These are phyloP conservation scores for Siniperca knerii DNA, from an alignment of 2,113 vertebrate genomes.

Conservation along the genomic window DNA sequence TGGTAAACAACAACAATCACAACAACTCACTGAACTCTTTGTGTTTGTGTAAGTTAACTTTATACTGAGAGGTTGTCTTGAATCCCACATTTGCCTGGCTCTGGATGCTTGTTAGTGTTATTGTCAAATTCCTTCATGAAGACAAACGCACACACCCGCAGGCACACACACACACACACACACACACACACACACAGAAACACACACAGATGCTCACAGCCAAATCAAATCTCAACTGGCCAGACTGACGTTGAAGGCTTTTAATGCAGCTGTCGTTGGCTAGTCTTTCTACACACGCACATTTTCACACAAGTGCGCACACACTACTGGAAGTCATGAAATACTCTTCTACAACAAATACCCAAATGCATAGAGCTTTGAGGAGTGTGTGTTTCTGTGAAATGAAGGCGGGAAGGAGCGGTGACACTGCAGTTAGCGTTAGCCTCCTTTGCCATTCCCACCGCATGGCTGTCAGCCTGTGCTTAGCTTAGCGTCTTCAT, in stretches of 20 bases:
- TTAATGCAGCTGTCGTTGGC: conserved; percentile 53
- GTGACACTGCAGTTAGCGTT: conserved; percentile 72
- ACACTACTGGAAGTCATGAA: conserved; percentile 19
- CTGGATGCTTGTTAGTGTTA: conserved; percentile 56
- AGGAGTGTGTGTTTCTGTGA: conserved; percentile 14
- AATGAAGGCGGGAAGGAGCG: conserved; percentile 7
- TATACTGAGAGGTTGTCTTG: conserved; percentile 27
- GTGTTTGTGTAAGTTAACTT: conserved; percentile 31
- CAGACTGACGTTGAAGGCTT: conserved; percentile 51
- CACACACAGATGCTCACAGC: conserved; percentile 50
- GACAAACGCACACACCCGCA: neutral
- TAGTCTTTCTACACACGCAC: conserved; percentile 13
- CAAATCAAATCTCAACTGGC: conserved; percentile 66
- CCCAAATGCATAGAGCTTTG: conserved; percentile 34
- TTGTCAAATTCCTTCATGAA: conserved; percentile 55
- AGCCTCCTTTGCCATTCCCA: conserved; percentile 50
- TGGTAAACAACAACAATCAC: conserved; percentile 60
- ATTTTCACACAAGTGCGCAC: neutral
- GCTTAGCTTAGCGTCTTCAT: conserved; percentile 80
- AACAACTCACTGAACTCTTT: conserved; percentile 27
- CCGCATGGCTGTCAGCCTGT: conserved; percentile 69
- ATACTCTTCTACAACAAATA: conserved; percentile 28
- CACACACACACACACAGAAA: neutral
- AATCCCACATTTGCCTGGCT: conserved; percentile 36
- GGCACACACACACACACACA: neutral